Base-by-base conservation (phyloP, 2,888 invertebrate genomes). In the Ichneumon xanthorius region DNA sequence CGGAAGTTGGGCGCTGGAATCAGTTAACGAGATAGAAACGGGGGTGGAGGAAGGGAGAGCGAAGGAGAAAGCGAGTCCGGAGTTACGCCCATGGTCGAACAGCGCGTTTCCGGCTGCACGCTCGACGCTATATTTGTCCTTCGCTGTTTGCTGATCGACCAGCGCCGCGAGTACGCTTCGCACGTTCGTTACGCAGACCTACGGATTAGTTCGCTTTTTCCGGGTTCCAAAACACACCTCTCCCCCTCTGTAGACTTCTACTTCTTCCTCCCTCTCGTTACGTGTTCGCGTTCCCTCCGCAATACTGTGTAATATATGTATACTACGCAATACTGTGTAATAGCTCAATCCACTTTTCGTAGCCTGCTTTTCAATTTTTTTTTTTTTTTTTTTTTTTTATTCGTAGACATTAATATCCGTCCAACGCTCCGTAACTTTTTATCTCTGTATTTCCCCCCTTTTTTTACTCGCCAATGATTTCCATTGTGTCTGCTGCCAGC, bases 81-180 rank as follows among this genome's bases (percentile, higher is more conserved):
- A 6, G 19, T 9, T 55, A 55, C 67, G 48, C 19, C 53, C 14
- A 33, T 76, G 63, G 33, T 50, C 50, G 37, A 77, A n/a, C 76
- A 16, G 30, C 76, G 45, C 14, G 71, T 70, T 61, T 30, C 40
- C 61, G n/a, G 61, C 61, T 75, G 73, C 48, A 75, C 75, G 33
- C 70, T 81, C 68, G 78, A 85, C 84, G 81, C 81, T 81, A 77
- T 81, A 81, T 85, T 85, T 85, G 84, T 78, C 81, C 81, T 78
- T 70, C 78, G 68, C 33, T 85, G 81, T 85, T 85, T 85, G 81
- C 84, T 75, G 84, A 85, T 85, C 84, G 80, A 73, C 81, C 68
- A 53, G 72, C 45, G 50, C 76, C 40, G 22, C 67, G 76, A 48
- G 75, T 77, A 77, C 81, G 73, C 73, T 48, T 76, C 48, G 73